Evolutionary conservation across 2,113 vertebrate species (phyloP), one percentile per base, ranked within the genome.

Genomic region (Neodontobutis hainanensis): DNA sequence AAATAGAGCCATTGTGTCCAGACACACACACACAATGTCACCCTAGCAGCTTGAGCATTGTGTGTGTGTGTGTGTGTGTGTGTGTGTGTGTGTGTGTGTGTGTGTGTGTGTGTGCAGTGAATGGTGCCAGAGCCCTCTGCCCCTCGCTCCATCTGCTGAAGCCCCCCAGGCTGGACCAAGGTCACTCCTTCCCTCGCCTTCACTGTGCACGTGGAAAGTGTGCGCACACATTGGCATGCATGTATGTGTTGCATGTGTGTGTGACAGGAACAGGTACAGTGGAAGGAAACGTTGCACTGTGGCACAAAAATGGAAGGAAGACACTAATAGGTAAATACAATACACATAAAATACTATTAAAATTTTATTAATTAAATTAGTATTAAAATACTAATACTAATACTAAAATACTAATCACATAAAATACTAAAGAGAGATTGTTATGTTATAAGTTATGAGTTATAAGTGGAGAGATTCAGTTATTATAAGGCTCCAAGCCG

Each of bases 111-210:
- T 27, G 34, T 61, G 55, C 40, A 77, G 80, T 64, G 65, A 65
- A 35, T 69, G 46, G 68, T 85, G 89, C 84, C 85, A 89, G 79
- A 85, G 72, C 83, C 83, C 87, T 86, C 81, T 86, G 80, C 79
- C 88, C 82, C 83, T 85, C 84, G 83, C 78, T 89, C 87, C 85
- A 88, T 88, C 90, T 90, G 90, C 81, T 85, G 80, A 85, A 87
- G 56, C 86, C 86, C 89, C 85, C 84, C 73, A 86, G 89, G 88
- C 87, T 86, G 84, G 76, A 90, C 78, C 88, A 90, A 90, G 87
- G 87, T 91, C 87, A 90, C 71, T 83, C 15, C 78, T 81, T 66
- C 65, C 38, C 68, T 78, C 75, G 79, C 63, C 78, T 75, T 58
- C 66, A 61, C 34, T 35, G 36, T 66, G 60, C 56, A 78, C 76